Evolutionary conservation across 2,888 invertebrate genomes (phyloP).

Genomic region (Trilocha varians): DNA sequence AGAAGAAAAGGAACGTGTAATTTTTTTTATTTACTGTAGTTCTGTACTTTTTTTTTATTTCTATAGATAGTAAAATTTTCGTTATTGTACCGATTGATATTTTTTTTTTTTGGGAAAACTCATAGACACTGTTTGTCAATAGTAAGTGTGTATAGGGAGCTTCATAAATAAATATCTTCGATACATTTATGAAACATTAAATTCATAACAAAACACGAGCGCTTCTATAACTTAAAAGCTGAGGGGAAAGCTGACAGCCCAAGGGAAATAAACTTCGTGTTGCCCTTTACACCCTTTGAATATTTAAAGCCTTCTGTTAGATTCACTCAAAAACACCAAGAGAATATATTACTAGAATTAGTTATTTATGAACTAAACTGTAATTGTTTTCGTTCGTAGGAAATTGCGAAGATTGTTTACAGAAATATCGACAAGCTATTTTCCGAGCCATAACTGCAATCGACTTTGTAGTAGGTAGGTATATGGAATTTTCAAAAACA

Average conservation of each 20-base stretch:
- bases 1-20: too few relatives aligned
- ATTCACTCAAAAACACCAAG: slow-evolving; percentile 23
- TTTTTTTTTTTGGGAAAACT: too few relatives aligned
- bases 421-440: too few relatives aligned
- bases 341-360: background rate
- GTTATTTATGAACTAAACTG: background rate
- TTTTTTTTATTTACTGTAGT: too few relatives aligned
- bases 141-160: too few relatives aligned
- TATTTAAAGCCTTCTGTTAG: slow-evolving; percentile 53
- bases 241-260: slow-evolving; percentile 38
- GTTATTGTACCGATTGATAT: too few relatives aligned
- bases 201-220: background rate
- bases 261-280: slow-evolving; percentile 58
- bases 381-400: background rate
- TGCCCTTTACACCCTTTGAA: slow-evolving; percentile 71
- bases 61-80: too few relatives aligned
- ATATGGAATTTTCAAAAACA: too few relatives aligned
- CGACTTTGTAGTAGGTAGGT: too few relatives aligned
- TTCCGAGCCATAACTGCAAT: too few relatives aligned
- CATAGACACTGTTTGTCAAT: too few relatives aligned
- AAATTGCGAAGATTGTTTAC: background rate
- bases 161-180: slow-evolving; percentile 1
- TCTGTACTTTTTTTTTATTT: too few relatives aligned
- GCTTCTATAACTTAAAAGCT: slow-evolving; percentile 15
- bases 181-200: slow-evolving; percentile 12